Evolutionary conservation across 2,888 invertebrate genomes (phyloP), one percentile per base, ranked within the genome.

Genomic region (Chymomyza fuscimana): DNA sequence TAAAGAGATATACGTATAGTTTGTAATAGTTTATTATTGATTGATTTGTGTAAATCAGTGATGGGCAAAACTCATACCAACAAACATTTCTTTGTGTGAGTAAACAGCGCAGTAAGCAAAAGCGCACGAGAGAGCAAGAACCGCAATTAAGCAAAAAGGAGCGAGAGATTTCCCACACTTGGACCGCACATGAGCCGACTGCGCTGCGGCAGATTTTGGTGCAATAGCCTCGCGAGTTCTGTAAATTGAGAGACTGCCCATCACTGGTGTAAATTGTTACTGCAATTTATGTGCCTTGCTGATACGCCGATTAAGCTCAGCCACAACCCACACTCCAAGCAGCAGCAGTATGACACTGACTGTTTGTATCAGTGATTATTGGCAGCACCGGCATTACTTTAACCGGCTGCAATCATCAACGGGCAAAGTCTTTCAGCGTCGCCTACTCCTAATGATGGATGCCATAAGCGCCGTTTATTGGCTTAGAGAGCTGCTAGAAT

Each of bases 321-420:
- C 22, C 29, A 9, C 19, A 54, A 54, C 40, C 12, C 12, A 22
- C 54, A 7, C 54, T 60, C n/a, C 29, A 29, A 32, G 60, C 36
- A 25, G 60, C 36, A 25, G 9, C 59, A 76, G 40, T 29, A 89
- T 89, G 90, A 72, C 85, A 69, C 64, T 90, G 51, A 78, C 73
- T 36, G 75, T 90, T 63, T 91, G 90, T 74, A 79, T 91, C 36
- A 81, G 80, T 68, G 89, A 91, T 73, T 90, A 86, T 56, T 89
- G 88, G 82, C 74, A 82, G 16, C 70, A 78, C 22, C 73, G 77
- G 32, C 79, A 82, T 52, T 91, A 81, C 71, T 78, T 79, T 65
- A 76, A 78, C 58, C 72, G 64, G 7, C 58, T 70, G 65, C 67
- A 61, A 66, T 7, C 56, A 50, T 36, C 51, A 56, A 54, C 46